Conservation (phyloP, 2,888 invertebrate species). For the Catocala sponsa region DNA sequence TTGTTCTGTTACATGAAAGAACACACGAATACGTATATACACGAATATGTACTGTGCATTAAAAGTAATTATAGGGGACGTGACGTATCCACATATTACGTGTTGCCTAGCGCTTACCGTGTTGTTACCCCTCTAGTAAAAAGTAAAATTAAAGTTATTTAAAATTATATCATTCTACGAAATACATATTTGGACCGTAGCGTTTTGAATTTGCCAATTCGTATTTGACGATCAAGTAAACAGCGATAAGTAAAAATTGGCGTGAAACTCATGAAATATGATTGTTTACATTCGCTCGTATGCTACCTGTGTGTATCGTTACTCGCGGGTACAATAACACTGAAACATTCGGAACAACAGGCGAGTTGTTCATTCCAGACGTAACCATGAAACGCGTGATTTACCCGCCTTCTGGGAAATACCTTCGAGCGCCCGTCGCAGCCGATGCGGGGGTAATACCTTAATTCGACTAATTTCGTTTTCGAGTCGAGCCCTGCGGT, state of each 20-base stretch:
- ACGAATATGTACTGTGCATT: background rate
- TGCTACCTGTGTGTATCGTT: conserved; percentile 25
- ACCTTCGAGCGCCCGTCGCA: conserved; percentile 65
- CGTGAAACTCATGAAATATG: conserved; percentile 30
- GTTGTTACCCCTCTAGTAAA: too few relatives aligned
- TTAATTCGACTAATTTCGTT: conserved; percentile 82
- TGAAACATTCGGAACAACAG: conserved; percentile 44
- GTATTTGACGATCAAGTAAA: conserved; percentile 23
- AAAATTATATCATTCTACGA: too few relatives aligned
- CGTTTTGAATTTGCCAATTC: conserved; percentile 22
- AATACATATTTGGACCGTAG: background rate
- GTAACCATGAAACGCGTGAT: conserved; percentile 80
- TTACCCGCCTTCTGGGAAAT: conserved; percentile 82
- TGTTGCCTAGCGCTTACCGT: too few relatives aligned
- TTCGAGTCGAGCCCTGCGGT: conserved; percentile 66
- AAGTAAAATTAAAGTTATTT: too few relatives aligned
- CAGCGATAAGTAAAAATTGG: conserved; percentile 14
- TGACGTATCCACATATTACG: too few relatives aligned
- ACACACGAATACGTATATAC: conserved; percentile 9
- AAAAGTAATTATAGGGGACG: background rate
- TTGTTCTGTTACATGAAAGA: conserved; percentile 41
- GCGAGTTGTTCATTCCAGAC: conserved; percentile 60
- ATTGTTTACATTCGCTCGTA: conserved; percentile 32
- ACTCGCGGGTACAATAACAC: conserved; percentile 29
- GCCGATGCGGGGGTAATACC: conserved; percentile 78